A percentile compares a stretch with the other conserved stretches of the same genome.
Evolutionary conservation across 2,113 vertebrate genomes (phyloP).

Genomic region (Cathartes aura): DNA sequence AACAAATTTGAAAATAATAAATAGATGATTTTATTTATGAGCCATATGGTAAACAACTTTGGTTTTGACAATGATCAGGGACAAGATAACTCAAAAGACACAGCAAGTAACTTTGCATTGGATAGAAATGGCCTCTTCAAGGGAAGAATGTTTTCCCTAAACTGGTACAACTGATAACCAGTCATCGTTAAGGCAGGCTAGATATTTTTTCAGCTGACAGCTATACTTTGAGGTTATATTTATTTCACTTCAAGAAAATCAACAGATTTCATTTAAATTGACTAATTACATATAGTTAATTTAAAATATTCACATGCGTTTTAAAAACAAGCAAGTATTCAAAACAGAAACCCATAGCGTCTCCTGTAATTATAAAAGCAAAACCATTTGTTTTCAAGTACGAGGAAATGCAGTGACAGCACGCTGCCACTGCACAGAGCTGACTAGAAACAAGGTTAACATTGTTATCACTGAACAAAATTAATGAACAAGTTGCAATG

Average conservation of each 20-base stretch:
- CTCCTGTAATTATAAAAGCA: neutral
- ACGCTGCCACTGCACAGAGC: neutral
- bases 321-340: neutral
- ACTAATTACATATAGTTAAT: neutral
- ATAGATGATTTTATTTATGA: neutral
- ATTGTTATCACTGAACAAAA: neutral
- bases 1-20: neutral
- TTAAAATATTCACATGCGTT: neutral
- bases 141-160: neutral
- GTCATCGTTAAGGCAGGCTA: neutral
- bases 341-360: neutral
- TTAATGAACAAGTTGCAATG: neutral
- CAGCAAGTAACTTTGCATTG: neutral
- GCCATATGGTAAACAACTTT: neutral
- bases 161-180: neutral
- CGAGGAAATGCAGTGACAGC: slow-evolving; percentile 15
- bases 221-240: neutral
- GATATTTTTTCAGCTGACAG: neutral
- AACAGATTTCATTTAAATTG: neutral
- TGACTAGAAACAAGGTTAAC: neutral
- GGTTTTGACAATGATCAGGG: neutral
- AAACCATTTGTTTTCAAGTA: neutral
- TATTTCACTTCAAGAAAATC: neutral
- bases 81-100: neutral
- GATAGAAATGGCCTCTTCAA: neutral